These are phyloP conservation scores for Hyla sarda DNA, from an alignment of 2,113 vertebrate genomes.

Conservation along the genomic window DNA sequence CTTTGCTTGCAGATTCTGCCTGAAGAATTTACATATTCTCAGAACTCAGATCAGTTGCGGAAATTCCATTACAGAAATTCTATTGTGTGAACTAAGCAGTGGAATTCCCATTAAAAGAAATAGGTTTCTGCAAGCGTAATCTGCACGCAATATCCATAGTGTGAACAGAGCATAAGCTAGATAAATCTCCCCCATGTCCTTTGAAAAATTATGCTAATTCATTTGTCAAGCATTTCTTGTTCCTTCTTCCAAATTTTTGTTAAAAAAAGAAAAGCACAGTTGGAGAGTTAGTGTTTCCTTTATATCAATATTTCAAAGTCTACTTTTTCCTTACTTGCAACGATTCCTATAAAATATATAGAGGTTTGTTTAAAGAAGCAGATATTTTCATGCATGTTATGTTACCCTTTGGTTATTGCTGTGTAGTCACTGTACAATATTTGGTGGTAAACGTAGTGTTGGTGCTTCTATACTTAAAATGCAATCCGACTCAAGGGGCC, in stretches of 20 bases:
- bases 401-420: slow-evolving; percentile 14
- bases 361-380: background rate
- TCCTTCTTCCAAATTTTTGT: background rate
- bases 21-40: too few relatives aligned
- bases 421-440: slow-evolving; percentile 33
- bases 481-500: slow-evolving; percentile 35
- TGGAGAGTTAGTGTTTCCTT: background rate
- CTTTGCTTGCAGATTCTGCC: too few relatives aligned
- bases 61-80: too few relatives aligned
- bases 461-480: slow-evolving; percentile 51
- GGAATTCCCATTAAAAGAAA: too few relatives aligned
- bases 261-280: background rate
- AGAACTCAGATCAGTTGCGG: too few relatives aligned
- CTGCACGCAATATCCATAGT: too few relatives aligned
- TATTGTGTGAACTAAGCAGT: too few relatives aligned
- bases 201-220: background rate
- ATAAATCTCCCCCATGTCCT: background rate
- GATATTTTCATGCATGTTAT: background rate
- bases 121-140: too few relatives aligned
- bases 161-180: too few relatives aligned
- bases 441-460: slow-evolving; percentile 25
- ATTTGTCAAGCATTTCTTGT: background rate
- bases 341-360: background rate
- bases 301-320: background rate
- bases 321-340: background rate